Conservation (phyloP, 1,140 invertebrate species). For the Arctopsyche grandis region DNA sequence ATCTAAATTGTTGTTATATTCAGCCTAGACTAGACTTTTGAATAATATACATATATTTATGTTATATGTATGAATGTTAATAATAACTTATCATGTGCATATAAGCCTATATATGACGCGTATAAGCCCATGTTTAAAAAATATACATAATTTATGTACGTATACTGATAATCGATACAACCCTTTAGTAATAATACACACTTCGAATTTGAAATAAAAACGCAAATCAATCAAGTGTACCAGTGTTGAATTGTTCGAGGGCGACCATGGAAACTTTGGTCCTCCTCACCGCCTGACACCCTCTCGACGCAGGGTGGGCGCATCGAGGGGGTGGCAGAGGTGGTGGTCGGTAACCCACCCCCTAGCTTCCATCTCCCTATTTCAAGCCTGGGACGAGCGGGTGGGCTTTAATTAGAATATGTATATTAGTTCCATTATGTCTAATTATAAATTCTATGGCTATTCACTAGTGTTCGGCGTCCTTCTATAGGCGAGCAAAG, state of each 20-base stretch:
- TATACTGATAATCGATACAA: background rate
- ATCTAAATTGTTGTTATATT: too few species aligned
- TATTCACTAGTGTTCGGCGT: conserved; percentile 53
- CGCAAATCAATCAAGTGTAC: conserved; percentile 53
- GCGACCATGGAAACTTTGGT: conserved; percentile 47
- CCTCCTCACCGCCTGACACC: conserved; percentile 20
- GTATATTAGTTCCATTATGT: conserved; percentile 56
- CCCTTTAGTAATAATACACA: background rate
- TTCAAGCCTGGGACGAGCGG: conserved; percentile 47
- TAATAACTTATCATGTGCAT: too few species aligned
- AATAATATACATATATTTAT: too few species aligned
- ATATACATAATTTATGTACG: too few species aligned
- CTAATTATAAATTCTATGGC: conserved; percentile 56
- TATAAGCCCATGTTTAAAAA: too few species aligned
- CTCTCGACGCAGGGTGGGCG: background rate
- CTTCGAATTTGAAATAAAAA: conserved; percentile 36
- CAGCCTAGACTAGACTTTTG: too few species aligned
- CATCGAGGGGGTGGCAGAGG: background rate
- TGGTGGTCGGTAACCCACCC: background rate
- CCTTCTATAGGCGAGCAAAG: conserved; percentile 31
- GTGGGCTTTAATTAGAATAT: conserved; percentile 56
- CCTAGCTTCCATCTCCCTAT: conserved; percentile 17
- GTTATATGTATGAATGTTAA: too few species aligned
- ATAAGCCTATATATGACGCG: too few species aligned
- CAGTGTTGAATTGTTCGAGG: conserved; percentile 51